Base-by-base conservation (phyloP, 2,888 invertebrate species). In the Lysandra coridon region DNA sequence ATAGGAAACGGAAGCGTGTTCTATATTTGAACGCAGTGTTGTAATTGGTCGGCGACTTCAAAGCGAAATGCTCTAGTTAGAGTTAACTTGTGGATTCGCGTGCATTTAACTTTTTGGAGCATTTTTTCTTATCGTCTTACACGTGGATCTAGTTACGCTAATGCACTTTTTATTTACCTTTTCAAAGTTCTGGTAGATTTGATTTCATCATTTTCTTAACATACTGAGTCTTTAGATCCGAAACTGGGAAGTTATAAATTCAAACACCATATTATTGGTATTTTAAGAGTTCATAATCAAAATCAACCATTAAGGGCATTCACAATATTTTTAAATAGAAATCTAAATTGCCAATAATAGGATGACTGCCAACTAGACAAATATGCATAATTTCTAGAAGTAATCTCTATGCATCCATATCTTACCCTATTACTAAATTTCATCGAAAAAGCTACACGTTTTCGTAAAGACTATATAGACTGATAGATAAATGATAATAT, bases 31-130 rank as follows among this genome's bases (percentile, higher is more conserved):
- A 89, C 87, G 75, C 49, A 30, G 76, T 84, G 86, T 87, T 88
- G 88, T 89, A 89, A 92, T 91, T 90, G 89, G 87, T 89, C 90
- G 89, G 91, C 89, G 87, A 91, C 91, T 92, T 93, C 92, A 93
- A 93, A 93, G 87, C 92, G 91, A 90, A 88, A 89, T 88, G 90
- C 88, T 90, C 89, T 86, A 88, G 86, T 90, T 90, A 85, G 85
- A 87, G 87, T 87, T 78, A 79, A 78, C 57, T 69, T 49, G 64
- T 30, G 79, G 76, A 37, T 81, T 53, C 33, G 75, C 23, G 79
- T 81, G 79, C 79, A 80, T 64, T 69, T 33, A 69, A 69, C 69
- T 69, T 69, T 69, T 69, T 69, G 14, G 17, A 33, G 12, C 64
- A 62, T 69, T 69, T 69, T 64, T 69, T 69, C 33, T 69, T 69